Evolutionary conservation across 2,888 invertebrate species (phyloP).

Genomic region (Beris chalybata): DNA sequence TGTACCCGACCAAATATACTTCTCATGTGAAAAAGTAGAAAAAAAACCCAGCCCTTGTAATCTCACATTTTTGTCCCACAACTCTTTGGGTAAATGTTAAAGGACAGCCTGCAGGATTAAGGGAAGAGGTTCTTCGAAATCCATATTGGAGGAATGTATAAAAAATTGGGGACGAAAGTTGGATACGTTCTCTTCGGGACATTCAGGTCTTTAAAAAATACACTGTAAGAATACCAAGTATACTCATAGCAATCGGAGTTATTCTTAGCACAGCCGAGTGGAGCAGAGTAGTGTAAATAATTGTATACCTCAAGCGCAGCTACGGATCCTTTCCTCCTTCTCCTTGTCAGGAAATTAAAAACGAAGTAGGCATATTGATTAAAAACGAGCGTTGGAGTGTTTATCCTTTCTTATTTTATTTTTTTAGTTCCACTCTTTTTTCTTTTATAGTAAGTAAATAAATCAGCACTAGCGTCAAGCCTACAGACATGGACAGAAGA

Average conservation of each 20-base stretch:
- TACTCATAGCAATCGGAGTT: too few species aligned
- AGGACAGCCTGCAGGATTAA: too few species aligned
- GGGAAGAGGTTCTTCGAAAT: too few species aligned
- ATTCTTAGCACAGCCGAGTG: neutral
- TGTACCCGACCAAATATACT: constrained; percentile 31
- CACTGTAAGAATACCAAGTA: too few species aligned
- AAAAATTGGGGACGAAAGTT: neutral
- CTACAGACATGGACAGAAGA: neutral
- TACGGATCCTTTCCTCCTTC: neutral
- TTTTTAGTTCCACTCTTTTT: neutral
- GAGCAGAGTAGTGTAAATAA: constrained; percentile 29
- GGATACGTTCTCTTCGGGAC: neutral
- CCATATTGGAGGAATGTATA: too few species aligned
- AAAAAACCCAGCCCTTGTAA: constrained; percentile 15
- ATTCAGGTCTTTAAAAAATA: neutral
- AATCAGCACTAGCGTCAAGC: neutral
- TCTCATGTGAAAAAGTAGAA: neutral
- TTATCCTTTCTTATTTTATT: constrained; percentile 26
- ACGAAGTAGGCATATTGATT: constrained; percentile 40
- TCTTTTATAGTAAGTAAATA: neutral
- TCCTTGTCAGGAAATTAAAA: constrained; percentile 39
- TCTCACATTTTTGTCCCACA: constrained; percentile 23
- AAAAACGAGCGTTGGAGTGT: constrained; percentile 33
- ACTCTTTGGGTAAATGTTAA: constrained; percentile 8
- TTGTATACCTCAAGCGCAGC: constrained; percentile 27